Evolutionary conservation across 2,113 vertebrate genomes (phyloP), one percentile per base, ranked within the genome.

Genomic region (Myanophis thanlyinensis): DNA sequence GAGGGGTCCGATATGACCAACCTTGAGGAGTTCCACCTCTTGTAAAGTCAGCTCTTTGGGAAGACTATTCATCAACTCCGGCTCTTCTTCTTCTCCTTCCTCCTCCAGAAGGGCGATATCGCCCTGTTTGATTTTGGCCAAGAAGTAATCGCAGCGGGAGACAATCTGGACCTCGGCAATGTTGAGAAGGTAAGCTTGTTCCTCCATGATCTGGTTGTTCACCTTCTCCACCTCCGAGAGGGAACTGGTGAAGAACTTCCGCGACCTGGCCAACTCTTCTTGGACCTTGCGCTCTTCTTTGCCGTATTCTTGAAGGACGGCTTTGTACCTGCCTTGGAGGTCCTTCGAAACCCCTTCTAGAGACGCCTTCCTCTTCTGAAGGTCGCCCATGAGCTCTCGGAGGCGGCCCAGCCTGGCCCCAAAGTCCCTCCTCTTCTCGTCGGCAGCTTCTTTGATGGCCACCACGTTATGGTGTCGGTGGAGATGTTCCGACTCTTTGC

Each of bases 131-230:
- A 98, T 98, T 95, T 98, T 98, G 97, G 98, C 98, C 27, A 99
- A 98, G 93, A 99, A 98, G 95, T 99, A 99, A 96, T 99, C 99
- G 40, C 98, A 99, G 93, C 99, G 98, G 20, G 99, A 99, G 94
- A 99, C 97, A 0, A 99, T 98, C 97, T 99, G 99, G 88, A 99
- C 99, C 96, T 99, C 99, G 0, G 99, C 98, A 2, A 99, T 98
- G 97, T 98, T 99, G 9, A 99, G 98, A 59, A 98, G 97, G 93
- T 99, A 99, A 0, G 98, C 98, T 94, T 99, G 99, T 89, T 99
- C 99, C 94, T 99, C 99, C 88, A 99, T 96, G 51, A 98, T 97
- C 54, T 98, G 98, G 3, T 97, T 98, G 59, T 99, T 99, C 44
- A 98, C 95, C 93, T 99, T 99, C 94, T 99, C 99, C 3, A 99